Conservation (phyloP, 1,140 invertebrate species). For the Zaprionus taronus region DNA sequence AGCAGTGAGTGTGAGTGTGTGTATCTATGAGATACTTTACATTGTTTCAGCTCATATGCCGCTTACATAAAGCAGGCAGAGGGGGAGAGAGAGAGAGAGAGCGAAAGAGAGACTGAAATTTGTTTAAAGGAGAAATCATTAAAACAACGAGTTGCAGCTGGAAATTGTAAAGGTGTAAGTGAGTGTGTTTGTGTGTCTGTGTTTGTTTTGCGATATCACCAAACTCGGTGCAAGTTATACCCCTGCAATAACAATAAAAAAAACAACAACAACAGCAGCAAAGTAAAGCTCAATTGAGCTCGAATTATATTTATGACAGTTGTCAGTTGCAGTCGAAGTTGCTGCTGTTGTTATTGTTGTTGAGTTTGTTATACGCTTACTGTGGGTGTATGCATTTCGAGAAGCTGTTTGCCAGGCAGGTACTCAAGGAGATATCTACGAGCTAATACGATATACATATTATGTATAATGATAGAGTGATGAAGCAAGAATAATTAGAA, state of each 20-base stretch:
- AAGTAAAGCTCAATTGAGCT: slow-evolving; percentile 71
- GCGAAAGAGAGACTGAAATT: slow-evolving; percentile 49
- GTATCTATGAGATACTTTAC: slow-evolving; percentile 34
- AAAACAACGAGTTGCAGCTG: slow-evolving; percentile 28
- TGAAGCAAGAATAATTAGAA: no score
- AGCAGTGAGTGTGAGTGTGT: slow-evolving; percentile 7
- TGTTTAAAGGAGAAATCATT: slow-evolving; percentile 80
- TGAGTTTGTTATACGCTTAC: not conserved
- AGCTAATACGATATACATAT: no score
- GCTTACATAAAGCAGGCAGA: slow-evolving; percentile 58
- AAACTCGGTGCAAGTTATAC: slow-evolving; percentile 2
- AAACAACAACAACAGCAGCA: slow-evolving; percentile 36
- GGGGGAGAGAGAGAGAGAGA: slow-evolving; percentile 20
- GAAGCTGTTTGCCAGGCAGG: not conserved
- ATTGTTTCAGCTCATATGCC: slow-evolving; percentile 67
- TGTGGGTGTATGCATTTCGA: not conserved
- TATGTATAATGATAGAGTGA: no score
- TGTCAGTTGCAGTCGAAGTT: slow-evolving; percentile 42
- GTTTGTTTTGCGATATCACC: slow-evolving; percentile 62
- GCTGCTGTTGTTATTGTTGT: slow-evolving; percentile 22
- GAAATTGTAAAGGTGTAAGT: slow-evolving; percentile 4
- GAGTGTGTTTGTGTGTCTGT: slow-evolving; percentile 11
- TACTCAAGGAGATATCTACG: no score
- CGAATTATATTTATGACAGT: slow-evolving; percentile 82
- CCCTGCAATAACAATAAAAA: slow-evolving; percentile 25